A percentile compares a stretch with the other conserved stretches of the same genome.
Evolutionary conservation across 2,113 vertebrate species (phyloP).

Genomic region (Hemiscyllium ocellatum): DNA sequence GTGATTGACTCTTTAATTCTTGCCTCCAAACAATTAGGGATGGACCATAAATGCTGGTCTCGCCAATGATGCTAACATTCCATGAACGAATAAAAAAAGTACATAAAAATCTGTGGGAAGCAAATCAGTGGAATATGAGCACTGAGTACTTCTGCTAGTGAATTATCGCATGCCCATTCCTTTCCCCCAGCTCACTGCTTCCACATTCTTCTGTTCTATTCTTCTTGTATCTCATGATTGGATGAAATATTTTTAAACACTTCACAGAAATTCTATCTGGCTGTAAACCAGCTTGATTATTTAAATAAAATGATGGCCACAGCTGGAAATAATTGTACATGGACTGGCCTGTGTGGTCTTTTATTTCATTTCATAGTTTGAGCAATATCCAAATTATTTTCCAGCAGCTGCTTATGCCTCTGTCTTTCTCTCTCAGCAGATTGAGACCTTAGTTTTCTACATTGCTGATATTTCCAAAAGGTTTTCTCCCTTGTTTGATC

Average conservation of each 20-base stretch:
- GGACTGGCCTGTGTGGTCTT: neutral
- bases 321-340: neutral
- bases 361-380: neutral
- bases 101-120: no score
- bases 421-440: neutral
- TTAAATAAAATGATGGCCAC: neutral
- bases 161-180: neutral
- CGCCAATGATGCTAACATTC: no score
- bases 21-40: no score
- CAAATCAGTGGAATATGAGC: no score
- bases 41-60: no score
- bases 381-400: neutral
- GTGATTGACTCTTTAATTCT: no score
- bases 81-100: no score
- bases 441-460: neutral
- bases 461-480: neutral
- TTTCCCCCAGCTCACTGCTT: neutral
- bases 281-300: neutral
- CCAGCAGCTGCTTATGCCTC: neutral
- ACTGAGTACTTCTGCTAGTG: no score
- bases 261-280: neutral
- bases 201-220: no score
- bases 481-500: neutral
- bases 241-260: neutral
- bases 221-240: neutral